phyloP scores from a whole-genome alignment of 1,140 invertebrate species.

The Magallana angulata region DNA sequence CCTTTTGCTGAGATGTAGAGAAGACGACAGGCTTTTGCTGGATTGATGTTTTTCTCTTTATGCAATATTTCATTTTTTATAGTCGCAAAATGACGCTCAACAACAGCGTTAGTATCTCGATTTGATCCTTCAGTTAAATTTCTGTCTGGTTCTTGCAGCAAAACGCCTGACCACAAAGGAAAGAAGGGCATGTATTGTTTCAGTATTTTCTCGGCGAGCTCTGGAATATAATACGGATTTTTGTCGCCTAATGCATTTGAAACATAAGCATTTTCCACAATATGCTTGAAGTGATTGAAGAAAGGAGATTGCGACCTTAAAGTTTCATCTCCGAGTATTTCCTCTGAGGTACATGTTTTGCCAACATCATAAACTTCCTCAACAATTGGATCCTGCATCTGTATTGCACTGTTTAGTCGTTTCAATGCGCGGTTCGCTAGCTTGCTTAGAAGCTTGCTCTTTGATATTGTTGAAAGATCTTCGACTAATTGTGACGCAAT shows the following conservation, averaged over 20 bases:
- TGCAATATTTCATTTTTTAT: slow-evolving; percentile 22
- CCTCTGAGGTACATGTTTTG: too few species aligned
- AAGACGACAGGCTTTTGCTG: slow-evolving; percentile 18
- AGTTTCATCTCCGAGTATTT: too few species aligned
- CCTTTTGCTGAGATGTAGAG: slow-evolving; percentile 24
- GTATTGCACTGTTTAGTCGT: not conserved
- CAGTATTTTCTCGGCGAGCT: not conserved
- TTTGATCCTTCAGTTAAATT: not conserved
- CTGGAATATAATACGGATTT: not conserved
- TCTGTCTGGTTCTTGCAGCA: not conserved
- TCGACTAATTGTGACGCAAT: not conserved
- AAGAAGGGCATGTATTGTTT: slow-evolving; percentile 9
- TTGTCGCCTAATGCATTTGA: not conserved
- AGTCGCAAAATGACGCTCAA: not conserved
- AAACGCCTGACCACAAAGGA: slow-evolving; percentile 26
- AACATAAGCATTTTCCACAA: not conserved
- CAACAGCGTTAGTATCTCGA: slow-evolving; percentile 9
- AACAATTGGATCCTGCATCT: too few species aligned
- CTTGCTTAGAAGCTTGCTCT: not conserved
- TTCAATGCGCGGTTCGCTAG: not conserved
- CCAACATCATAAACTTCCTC: too few species aligned
- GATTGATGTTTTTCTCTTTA: slow-evolving; percentile 18
- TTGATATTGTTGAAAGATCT: not conserved
- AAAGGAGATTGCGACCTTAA: too few species aligned
- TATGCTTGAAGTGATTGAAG: too few species aligned